Percentiles rank a stretch among this genome's conserved stretches.
These are phyloP conservation scores for Machaerirhynchus nigripectus DNA, from an alignment of 2,113 vertebrate species.

Conservation along the genomic window DNA sequence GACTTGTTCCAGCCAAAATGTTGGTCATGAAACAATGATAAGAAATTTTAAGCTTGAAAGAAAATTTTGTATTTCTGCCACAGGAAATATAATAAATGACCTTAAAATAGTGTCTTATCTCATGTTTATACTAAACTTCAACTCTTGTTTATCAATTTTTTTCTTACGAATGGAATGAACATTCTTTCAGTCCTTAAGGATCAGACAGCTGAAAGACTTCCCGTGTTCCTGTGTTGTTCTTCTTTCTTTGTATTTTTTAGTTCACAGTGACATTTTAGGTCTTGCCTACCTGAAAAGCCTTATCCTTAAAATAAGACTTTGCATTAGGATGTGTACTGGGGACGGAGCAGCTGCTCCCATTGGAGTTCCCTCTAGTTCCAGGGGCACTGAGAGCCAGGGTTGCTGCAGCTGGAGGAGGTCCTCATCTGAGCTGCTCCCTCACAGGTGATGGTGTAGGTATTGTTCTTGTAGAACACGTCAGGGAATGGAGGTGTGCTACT, in stretches of 20 bases:
- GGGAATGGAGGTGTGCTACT: not conserved
- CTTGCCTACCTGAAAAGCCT: not conserved
- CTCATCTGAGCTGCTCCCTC: not conserved
- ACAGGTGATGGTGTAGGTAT: not conserved
- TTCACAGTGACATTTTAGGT: not conserved
- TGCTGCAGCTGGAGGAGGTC: not conserved
- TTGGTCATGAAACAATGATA: not conserved
- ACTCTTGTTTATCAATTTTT: not conserved
- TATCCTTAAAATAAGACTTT: not conserved
- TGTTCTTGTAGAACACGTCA: not conserved
- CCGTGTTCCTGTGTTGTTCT: not conserved
- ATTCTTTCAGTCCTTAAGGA: not conserved
- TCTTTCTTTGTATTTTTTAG: not conserved
- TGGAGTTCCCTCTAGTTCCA: not conserved
- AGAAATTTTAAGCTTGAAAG: not conserved
- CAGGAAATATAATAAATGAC: not conserved
- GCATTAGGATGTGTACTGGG: not conserved
- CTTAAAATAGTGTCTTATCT: constrained; percentile 2
- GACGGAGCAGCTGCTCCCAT: not conserved
- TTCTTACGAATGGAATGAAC: not conserved
- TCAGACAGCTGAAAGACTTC: not conserved
- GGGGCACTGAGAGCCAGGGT: not conserved
- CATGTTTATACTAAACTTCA: not conserved
- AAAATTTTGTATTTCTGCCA: not conserved
- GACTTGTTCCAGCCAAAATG: not conserved